phyloP scores from a whole-genome alignment of 2,888 invertebrate genomes.

The Rhamphomyia laevipes region DNA sequence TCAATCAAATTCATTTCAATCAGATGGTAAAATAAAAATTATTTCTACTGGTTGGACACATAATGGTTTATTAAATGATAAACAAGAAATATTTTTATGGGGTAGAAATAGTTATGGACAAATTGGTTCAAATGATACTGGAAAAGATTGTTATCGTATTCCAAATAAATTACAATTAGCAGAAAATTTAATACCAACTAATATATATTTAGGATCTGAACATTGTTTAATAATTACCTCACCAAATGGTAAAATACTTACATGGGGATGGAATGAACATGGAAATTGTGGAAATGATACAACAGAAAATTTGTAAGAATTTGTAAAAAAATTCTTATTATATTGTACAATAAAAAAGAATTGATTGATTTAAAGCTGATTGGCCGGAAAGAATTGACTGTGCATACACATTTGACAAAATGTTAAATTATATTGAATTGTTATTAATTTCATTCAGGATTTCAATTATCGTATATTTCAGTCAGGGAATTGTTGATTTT shows the following conservation, averaged over 20 bases:
- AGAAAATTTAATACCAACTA: slow-evolving; percentile 20
- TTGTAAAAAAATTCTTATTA: neutral
- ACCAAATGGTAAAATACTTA: slow-evolving; percentile 48
- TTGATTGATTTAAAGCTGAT: too few relatives aligned
- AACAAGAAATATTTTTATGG: slow-evolving; percentile 57
- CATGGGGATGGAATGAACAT: slow-evolving; percentile 90
- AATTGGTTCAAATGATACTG: slow-evolving; percentile 42
- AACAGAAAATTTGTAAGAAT: slow-evolving; percentile 32
- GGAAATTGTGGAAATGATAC: slow-evolving; percentile 65
- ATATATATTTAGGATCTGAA: slow-evolving; percentile 56
- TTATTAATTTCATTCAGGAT: too few relatives aligned
- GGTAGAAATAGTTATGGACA: slow-evolving; percentile 75
- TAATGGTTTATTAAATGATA: slow-evolving; percentile 49
- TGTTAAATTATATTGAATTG: too few relatives aligned
- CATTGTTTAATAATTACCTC: slow-evolving; percentile 60
- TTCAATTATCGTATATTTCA: too few relatives aligned
- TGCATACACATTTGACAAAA: too few relatives aligned
- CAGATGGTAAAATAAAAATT: slow-evolving; percentile 43
- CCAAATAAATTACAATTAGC: slow-evolving; percentile 24
- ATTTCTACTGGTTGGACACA: slow-evolving; percentile 67
- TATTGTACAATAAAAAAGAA: neutral
- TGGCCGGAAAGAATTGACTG: too few relatives aligned
- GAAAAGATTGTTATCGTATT: slow-evolving; percentile 27
- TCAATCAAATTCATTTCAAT: slow-evolving; percentile 46
- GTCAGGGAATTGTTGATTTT: too few relatives aligned